Evolutionary conservation across 2,888 invertebrate species (phyloP).

Genomic region (Epinotia nisella): DNA sequence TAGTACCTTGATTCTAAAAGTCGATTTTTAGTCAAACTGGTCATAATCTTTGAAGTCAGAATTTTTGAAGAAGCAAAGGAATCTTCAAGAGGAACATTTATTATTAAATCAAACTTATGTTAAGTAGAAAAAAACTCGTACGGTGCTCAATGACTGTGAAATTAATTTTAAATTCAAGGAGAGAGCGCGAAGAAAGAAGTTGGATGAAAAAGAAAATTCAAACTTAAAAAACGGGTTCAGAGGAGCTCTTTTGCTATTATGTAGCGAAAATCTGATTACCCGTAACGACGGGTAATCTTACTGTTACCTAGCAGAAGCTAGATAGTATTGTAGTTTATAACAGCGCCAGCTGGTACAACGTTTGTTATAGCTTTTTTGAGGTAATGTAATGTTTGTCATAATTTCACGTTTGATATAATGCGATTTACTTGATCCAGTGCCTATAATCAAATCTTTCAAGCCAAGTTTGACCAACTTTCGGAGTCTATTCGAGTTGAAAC

Average conservation of each 20-base stretch:
- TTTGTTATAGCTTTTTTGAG: too few species aligned
- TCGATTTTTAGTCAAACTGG: background rate
- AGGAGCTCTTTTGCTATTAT: constrained; percentile 8
- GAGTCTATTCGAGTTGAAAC: too few species aligned
- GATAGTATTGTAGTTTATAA: background rate
- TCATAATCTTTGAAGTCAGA: background rate
- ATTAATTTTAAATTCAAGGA: constrained; percentile 30
- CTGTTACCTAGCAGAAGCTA: background rate
- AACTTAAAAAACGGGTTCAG: constrained; percentile 27
- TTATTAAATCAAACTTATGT: background rate
- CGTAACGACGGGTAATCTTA: background rate
- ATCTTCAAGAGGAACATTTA: background rate
- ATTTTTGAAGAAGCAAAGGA: background rate
- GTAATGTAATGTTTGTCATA: too few species aligned
- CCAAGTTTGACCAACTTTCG: too few species aligned
- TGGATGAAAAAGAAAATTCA: constrained; percentile 27
- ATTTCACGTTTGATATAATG: too few species aligned
- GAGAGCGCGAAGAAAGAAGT: constrained; percentile 16
- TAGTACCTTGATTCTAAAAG: too few species aligned
- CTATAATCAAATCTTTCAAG: too few species aligned
- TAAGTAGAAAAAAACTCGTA: constrained; percentile 8
- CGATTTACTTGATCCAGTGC: too few species aligned
- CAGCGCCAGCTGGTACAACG: too few species aligned
- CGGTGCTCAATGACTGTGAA: constrained; percentile 31
- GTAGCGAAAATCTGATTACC: background rate